These are phyloP conservation scores for Ceratina australensis DNA, from an alignment of 1,140 invertebrate genomes.

Conservation along the genomic window DNA sequence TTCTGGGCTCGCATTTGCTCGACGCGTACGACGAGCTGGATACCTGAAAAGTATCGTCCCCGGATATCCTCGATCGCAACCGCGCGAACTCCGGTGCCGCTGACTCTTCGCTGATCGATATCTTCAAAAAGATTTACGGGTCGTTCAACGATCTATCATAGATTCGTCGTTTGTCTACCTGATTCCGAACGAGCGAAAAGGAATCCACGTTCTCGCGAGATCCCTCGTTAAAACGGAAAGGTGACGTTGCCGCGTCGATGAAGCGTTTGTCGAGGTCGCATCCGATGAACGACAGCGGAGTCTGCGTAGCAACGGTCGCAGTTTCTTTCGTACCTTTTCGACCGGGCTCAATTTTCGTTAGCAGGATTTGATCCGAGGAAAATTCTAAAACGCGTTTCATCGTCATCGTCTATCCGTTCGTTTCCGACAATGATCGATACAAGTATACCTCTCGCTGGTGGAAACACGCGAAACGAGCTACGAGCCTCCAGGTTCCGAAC, in stretches of 20 bases:
- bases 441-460: neutral
- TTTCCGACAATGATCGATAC: neutral
- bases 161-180: neutral
- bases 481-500: neutral
- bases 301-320: slow-evolving; percentile 13
- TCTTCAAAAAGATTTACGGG: neutral
- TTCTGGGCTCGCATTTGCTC: neutral
- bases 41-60: slow-evolving; percentile 5
- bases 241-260: neutral
- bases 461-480: neutral
- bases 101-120: neutral
- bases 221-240: neutral
- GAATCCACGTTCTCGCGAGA: neutral
- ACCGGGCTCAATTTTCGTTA: neutral
- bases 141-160: neutral
- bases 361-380: neutral
- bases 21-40: slow-evolving; percentile 3
- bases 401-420: neutral
- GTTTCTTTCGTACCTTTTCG: neutral
- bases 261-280: neutral
- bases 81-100: neutral
- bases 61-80: neutral
- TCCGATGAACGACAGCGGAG: slow-evolving; percentile 3
- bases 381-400: neutral
- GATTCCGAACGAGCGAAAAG: neutral